Evolutionary conservation across 2,113 vertebrate genomes (phyloP).

Genomic region (Plectropomus leopardus): DNA sequence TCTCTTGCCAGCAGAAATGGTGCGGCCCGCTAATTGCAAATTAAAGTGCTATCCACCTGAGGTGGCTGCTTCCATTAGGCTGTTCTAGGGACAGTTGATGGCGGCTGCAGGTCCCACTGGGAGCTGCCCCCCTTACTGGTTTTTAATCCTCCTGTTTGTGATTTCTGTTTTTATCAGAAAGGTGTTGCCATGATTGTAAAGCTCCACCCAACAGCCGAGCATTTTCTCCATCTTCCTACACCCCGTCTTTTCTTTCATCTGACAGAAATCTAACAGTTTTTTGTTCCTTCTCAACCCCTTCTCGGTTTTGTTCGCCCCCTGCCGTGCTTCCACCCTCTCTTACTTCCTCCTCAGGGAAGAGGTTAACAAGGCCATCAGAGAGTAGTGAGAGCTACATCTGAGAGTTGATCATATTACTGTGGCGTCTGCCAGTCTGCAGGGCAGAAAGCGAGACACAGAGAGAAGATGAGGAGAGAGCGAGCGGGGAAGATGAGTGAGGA

Average conservation of each 20-base stretch:
- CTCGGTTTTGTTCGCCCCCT: not conserved
- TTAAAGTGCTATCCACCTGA: slow-evolving; percentile 67
- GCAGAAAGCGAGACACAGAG: slow-evolving; percentile 55
- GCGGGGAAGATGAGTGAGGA: slow-evolving; percentile 50
- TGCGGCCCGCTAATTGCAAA: slow-evolving; percentile 73
- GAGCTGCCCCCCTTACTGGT: slow-evolving; percentile 28
- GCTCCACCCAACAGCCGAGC: not conserved
- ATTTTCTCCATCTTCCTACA: not conserved
- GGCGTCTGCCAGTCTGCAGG: slow-evolving; percentile 75
- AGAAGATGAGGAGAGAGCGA: slow-evolving; percentile 33
- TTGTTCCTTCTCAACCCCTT: slow-evolving; percentile 12
- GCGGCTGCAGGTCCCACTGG: slow-evolving; percentile 39
- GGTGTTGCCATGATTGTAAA: not conserved
- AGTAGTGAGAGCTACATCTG: slow-evolving; percentile 67
- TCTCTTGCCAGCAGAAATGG: slow-evolving; percentile 54
- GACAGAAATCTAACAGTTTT: not conserved
- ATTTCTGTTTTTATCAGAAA: slow-evolving; percentile 33
- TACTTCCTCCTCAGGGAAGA: slow-evolving; percentile 63
- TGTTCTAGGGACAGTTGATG: slow-evolving; percentile 40
- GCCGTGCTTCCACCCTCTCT: slow-evolving; percentile 10
- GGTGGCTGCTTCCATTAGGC: slow-evolving; percentile 57
- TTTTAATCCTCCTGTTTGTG: slow-evolving; percentile 37
- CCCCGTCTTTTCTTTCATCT: slow-evolving; percentile 6
- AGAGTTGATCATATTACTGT: slow-evolving; percentile 80
- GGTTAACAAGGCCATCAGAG: slow-evolving; percentile 79